Evolutionary conservation across 2,113 vertebrate species (phyloP).

Genomic region (Rhinolophus sinicus): DNA sequence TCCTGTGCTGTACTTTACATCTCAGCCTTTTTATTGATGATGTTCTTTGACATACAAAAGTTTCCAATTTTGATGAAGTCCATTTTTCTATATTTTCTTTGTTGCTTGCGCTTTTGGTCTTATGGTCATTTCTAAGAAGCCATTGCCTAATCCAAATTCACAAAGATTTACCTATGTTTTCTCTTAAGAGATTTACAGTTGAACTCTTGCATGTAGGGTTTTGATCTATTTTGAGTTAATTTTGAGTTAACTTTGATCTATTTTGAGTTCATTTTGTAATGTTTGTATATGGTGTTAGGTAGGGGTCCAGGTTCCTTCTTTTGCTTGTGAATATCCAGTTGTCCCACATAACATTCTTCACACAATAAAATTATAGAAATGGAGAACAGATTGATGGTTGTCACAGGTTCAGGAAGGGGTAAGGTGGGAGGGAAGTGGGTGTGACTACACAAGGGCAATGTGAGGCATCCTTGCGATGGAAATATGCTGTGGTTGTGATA

Average conservation of each 20-base stretch:
- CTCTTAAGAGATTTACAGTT: background rate
- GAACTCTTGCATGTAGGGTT: background rate
- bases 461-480: background rate
- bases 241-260: background rate
- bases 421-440: background rate
- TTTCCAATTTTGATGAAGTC: background rate
- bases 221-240: background rate
- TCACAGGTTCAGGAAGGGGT: background rate
- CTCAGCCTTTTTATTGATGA: background rate
- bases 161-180: background rate
- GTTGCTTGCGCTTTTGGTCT: background rate
- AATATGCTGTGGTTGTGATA: background rate
- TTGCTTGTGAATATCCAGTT: background rate
- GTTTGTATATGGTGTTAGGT: background rate
- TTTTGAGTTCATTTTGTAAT: background rate
- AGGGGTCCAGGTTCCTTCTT: background rate
- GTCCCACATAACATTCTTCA: background rate
- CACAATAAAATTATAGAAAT: background rate
- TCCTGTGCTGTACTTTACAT: too few relatives aligned
- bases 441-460: background rate
- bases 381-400: background rate
- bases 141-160: background rate
- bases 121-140: background rate
- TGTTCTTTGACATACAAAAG: background rate
- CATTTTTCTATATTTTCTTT: background rate